Evolutionary conservation across 2,797 vertebrate genomes (phyloP).

Genomic region (Rhynchotus rufescens): DNA sequence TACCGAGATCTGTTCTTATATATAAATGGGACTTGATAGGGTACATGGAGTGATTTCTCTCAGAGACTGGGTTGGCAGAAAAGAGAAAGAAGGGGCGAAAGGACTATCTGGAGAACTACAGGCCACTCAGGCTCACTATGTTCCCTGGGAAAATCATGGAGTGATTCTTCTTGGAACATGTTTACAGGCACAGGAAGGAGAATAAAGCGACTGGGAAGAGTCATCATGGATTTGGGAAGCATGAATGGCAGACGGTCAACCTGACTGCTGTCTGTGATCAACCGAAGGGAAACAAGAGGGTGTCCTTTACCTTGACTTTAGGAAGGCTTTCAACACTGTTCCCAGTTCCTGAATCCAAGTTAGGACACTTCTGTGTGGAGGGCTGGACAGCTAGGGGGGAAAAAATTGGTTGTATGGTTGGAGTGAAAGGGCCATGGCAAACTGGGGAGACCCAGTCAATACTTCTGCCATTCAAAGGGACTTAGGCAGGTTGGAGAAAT

Average conservation of each 20-base stretch:
- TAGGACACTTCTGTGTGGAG: background rate
- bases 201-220: background rate
- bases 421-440: too few relatives aligned
- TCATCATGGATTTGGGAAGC: background rate
- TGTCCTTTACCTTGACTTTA: background rate
- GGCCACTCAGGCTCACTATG: background rate
- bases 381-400: background rate
- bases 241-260: background rate
- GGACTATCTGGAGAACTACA: background rate
- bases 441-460: background rate
- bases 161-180: fast-evolving
- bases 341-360: background rate
- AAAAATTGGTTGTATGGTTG: background rate
- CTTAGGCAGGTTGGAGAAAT: background rate
- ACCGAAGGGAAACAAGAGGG: background rate
- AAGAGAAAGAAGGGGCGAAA: background rate
- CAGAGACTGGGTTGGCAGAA: background rate
- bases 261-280: background rate
- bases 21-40: background rate
- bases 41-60: background rate
- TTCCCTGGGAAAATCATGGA: background rate
- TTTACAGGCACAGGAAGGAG: background rate
- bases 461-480: background rate
- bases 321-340: background rate
- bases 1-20: background rate